phyloP scores from a whole-genome alignment of 2,888 invertebrate species.

The Tipula vernalis region DNA sequence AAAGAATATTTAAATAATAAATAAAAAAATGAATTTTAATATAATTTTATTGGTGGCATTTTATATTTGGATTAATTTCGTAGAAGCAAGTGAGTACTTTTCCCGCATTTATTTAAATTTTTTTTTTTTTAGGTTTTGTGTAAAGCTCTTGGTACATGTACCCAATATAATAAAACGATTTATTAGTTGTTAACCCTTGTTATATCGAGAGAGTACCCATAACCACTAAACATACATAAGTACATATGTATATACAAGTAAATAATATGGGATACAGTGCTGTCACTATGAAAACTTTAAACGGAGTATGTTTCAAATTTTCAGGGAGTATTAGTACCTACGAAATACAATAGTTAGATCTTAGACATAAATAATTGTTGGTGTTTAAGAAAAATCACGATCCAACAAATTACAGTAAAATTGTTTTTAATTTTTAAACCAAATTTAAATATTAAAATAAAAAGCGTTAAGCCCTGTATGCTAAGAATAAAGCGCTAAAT shows the following conservation, averaged over 20 bases:
- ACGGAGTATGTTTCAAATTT: too few relatives aligned
- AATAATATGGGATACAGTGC: too few relatives aligned
- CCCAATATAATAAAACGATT: background rate
- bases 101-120: background rate
- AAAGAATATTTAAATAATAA: background rate
- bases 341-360: too few relatives aligned
- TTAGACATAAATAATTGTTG: too few relatives aligned
- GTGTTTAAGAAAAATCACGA: too few relatives aligned
- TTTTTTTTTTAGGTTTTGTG: background rate
- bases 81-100: background rate
- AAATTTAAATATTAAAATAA: too few relatives aligned
- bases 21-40: background rate
- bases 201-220: background rate
- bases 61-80: constrained; percentile 5
- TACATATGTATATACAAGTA: background rate
- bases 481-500: too few relatives aligned
- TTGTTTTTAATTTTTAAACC: too few relatives aligned
- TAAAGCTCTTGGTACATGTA: background rate
- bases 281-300: too few relatives aligned
- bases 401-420: too few relatives aligned
- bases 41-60: background rate
- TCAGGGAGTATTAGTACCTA: too few relatives aligned
- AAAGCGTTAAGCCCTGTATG: too few relatives aligned
- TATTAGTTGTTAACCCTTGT: background rate
- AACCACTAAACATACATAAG: background rate